Evolutionary conservation across 2,797 vertebrate genomes (phyloP).

Genomic region (Tragelaphus oryx): DNA sequence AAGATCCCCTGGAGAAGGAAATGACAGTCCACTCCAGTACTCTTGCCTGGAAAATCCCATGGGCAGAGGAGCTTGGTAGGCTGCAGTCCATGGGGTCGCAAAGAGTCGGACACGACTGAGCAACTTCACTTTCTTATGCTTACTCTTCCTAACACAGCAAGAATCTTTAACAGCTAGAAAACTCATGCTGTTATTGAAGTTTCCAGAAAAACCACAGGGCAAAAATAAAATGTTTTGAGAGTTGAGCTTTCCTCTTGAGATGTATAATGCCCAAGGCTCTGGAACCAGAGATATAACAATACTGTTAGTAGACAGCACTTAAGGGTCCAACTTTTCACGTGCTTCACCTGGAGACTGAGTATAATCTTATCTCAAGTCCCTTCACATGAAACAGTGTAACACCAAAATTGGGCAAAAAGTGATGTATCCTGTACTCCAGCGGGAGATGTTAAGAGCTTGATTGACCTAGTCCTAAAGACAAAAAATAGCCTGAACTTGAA

Average conservation of each 20-base stretch:
- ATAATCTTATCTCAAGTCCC: neutral
- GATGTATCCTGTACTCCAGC: neutral
- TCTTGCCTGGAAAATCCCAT: neutral
- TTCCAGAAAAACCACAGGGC: neutral
- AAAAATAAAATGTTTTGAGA: neutral
- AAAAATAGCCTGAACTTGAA: neutral
- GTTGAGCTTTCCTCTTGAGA: neutral
- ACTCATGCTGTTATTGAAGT: neutral
- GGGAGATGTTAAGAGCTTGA: neutral
- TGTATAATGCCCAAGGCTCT: too few relatives aligned
- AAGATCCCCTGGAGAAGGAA: neutral
- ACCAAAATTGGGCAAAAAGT: neutral
- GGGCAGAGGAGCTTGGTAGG: neutral
- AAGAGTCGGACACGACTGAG: neutral
- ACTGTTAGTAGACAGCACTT: rapidly evolving
- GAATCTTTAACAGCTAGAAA: neutral
- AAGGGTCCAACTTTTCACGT: neutral
- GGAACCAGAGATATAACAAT: neutral
- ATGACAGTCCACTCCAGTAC: neutral
- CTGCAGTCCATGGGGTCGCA: neutral
- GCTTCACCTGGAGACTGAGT: neutral
- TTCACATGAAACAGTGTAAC: neutral
- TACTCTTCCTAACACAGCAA: neutral
- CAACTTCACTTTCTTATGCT: neutral
- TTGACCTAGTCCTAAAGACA: neutral